Percentiles rank a stretch among this genome's conserved stretches.
Evolutionary conservation across 2,888 invertebrate genomes (phyloP).

Genomic region (Peribatodes rhomboidaria): DNA sequence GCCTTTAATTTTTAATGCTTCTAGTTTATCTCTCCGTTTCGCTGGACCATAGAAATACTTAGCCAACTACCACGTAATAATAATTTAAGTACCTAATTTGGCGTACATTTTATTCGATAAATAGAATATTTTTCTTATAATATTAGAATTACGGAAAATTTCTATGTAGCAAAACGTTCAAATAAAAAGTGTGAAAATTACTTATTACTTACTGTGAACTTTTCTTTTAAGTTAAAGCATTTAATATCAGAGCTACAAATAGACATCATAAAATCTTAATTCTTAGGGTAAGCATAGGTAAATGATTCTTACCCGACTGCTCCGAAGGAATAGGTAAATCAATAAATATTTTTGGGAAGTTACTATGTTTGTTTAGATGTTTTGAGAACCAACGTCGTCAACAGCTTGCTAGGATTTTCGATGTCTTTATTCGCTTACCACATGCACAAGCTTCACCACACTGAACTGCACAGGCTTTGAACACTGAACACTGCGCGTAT

Average conservation of each 20-base stretch:
- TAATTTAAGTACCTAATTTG: conserved; percentile 70
- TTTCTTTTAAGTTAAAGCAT: conserved; percentile 65
- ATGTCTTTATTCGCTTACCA: no score
- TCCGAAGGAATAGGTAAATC: no score
- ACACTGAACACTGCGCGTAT: no score
- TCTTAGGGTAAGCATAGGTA: conserved; percentile 2
- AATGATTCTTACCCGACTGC: neutral
- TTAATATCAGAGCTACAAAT: conserved; percentile 13
- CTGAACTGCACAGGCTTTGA: no score
- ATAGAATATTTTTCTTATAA: conserved; percentile 42
- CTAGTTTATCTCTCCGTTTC: conserved; percentile 59
- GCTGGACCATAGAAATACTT: conserved; percentile 65
- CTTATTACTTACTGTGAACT: no score
- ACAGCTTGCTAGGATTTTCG: no score
- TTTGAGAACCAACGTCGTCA: no score
- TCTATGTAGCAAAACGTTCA: conserved; percentile 72
- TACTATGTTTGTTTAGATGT: no score
- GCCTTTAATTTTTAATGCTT: conserved; percentile 54
- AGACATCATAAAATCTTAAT: conserved; percentile 1
- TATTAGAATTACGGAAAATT: conserved; percentile 72
- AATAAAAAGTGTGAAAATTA: conserved; percentile 79
- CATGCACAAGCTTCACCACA: no score
- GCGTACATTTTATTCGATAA: conserved; percentile 60
- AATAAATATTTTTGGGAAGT: no score
- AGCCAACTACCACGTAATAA: conserved; percentile 55